phyloP scores from a whole-genome alignment of 1,140 invertebrate genomes.

The Myzus persicae region DNA sequence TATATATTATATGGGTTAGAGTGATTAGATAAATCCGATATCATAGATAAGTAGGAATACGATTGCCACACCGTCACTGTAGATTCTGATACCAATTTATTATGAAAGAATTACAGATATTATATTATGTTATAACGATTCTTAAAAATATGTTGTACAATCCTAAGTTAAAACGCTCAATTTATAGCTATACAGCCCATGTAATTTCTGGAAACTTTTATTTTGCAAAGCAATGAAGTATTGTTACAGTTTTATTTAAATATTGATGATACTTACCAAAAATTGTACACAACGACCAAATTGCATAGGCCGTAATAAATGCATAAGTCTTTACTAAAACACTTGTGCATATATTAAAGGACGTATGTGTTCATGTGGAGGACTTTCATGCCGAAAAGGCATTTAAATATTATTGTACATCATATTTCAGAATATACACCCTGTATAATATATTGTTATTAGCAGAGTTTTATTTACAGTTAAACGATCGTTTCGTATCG shows the following conservation, averaged over 20 bases:
- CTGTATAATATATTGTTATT: background rate
- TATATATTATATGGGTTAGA: too few species aligned
- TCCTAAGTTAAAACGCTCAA: background rate
- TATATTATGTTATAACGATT: background rate
- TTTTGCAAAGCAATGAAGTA: background rate
- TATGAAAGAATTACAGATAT: background rate
- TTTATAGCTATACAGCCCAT: background rate
- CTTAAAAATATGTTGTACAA: background rate
- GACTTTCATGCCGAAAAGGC: background rate
- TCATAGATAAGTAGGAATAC: too few species aligned
- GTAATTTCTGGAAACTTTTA: background rate
- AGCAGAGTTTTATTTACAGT: background rate
- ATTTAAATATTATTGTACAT: background rate
- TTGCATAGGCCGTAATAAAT: background rate
- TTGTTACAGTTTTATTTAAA: background rate
- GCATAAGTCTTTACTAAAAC: background rate
- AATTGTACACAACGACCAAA: background rate
- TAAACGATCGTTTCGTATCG: background rate
- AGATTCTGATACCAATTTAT: background rate
- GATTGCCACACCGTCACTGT: background rate
- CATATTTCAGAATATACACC: background rate
- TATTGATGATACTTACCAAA: background rate
- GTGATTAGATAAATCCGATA: background rate
- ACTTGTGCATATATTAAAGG: background rate
- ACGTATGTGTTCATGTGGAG: too few species aligned